These are phyloP conservation scores for Salpingus planirostris DNA, from an alignment of 2,888 invertebrate species.

Conservation along the genomic window DNA sequence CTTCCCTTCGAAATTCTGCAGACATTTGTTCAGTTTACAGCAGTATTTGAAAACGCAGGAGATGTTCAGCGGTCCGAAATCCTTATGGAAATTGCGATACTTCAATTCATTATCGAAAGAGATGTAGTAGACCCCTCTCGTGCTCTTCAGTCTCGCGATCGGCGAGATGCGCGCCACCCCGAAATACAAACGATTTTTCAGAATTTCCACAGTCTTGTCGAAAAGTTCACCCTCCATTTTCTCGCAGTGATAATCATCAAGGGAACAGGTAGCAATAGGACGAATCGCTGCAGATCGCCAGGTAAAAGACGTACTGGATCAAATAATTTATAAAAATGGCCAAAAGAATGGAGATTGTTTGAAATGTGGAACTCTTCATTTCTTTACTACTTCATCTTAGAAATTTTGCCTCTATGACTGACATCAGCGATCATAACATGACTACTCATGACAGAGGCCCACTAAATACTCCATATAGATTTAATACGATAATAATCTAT, in stretches of 20 bases:
- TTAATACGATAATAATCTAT: neutral
- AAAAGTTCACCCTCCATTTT: slow-evolving; percentile 16
- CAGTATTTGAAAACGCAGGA: slow-evolving; percentile 81
- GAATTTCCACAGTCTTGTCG: slow-evolving; percentile 34
- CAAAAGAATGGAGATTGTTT: slow-evolving; percentile 8
- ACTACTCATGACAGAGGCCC: neutral
- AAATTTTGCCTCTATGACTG: neutral
- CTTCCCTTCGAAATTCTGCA: slow-evolving; percentile 56
- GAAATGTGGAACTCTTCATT: slow-evolving; percentile 9
- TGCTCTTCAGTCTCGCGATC: slow-evolving; percentile 54
- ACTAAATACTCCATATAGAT: neutral
- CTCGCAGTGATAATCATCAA: slow-evolving; percentile 3
- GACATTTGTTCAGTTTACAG: slow-evolving; percentile 62
- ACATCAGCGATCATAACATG: neutral
- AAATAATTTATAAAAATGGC: slow-evolving; percentile 10
- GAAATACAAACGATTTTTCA: slow-evolving; percentile 58
- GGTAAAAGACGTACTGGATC: slow-evolving; percentile 8
- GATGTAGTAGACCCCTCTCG: slow-evolving; percentile 64
- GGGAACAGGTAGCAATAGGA: slow-evolving; percentile 10
- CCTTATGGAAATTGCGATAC: slow-evolving; percentile 78
- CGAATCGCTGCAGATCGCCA: slow-evolving; percentile 7
- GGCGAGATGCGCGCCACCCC: slow-evolving; percentile 56
- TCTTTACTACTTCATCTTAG: slow-evolving; percentile 10
- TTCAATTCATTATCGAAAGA: slow-evolving; percentile 67
- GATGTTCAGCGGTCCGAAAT: slow-evolving; percentile 85